Conservation (phyloP, 2,797 vertebrate genomes). For the Karalla daura region DNA sequence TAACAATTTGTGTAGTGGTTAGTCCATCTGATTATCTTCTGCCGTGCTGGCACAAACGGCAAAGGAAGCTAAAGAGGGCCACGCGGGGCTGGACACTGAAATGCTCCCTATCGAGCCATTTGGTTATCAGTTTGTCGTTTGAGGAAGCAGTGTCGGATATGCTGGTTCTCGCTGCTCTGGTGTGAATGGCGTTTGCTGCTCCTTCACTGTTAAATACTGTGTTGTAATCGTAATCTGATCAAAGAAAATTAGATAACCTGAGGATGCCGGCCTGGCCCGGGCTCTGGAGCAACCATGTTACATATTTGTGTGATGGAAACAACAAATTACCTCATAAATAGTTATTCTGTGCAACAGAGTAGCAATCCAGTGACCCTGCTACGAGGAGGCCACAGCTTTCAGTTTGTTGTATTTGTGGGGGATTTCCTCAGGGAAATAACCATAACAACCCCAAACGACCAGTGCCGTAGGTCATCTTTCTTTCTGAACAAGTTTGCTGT, state of each 20-base stretch:
- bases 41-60: not conserved
- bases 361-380: no score
- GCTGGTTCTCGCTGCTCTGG: not conserved
- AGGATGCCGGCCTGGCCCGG: no score
- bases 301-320: no score
- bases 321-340: no score
- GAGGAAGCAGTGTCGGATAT: not conserved
- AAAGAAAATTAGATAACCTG: not conserved
- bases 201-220: not conserved
- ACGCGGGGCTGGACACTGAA: not conserved
- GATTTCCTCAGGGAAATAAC: no score
- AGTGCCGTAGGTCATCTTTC: no score
- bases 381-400: no score
- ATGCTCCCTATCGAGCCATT: not conserved
- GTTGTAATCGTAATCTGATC: not conserved
- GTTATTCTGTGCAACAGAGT: not conserved
- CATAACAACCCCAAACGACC: no score
- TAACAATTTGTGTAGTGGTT: slow-evolving; percentile 10
- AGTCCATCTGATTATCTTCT: slow-evolving; percentile 19
- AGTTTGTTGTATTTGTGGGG: no score
- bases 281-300: no score
- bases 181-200: not conserved
- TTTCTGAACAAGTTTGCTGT: no score
- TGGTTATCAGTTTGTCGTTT: not conserved
- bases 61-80: not conserved